These are phyloP conservation scores for Tenualosa thibaudeaui DNA, from an alignment of 2,797 vertebrate species.

Conservation along the genomic window DNA sequence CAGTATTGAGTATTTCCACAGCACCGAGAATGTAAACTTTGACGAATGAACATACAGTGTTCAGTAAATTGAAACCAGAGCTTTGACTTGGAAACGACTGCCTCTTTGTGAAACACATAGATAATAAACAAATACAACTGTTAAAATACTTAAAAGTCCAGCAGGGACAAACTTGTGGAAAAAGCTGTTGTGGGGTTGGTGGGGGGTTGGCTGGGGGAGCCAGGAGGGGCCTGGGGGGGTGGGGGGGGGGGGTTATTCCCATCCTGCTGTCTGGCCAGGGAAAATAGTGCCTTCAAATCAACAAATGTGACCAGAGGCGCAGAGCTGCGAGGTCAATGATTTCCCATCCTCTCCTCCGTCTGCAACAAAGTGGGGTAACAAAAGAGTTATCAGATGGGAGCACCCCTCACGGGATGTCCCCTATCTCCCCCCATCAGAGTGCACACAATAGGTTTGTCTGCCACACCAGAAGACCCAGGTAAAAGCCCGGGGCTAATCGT, in stretches of 20 bases:
- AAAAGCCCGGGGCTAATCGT: neutral
- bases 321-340: neutral
- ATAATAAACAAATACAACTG: neutral
- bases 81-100: neutral
- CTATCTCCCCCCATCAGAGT: neutral
- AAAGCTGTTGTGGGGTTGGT: neutral
- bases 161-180: constrained; percentile 12
- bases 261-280: neutral
- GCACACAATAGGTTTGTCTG: neutral
- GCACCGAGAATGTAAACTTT: neutral
- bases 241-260: neutral
- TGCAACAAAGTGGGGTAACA: constrained; percentile 6
- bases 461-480: neutral
- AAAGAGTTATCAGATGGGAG: constrained; percentile 21
- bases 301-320: constrained; percentile 17
- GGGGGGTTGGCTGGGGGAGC: neutral
- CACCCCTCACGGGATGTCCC: neutral
- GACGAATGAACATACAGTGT: neutral
- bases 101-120: constrained; percentile 8
- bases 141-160: neutral
- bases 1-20: neutral
- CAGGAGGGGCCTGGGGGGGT: neutral
- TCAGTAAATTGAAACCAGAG: neutral
- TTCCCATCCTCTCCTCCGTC: constrained; percentile 14
- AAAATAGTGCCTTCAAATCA: neutral